phyloP scores from a whole-genome alignment of 2,113 vertebrate genomes.

The Grallaria varia region DNA sequence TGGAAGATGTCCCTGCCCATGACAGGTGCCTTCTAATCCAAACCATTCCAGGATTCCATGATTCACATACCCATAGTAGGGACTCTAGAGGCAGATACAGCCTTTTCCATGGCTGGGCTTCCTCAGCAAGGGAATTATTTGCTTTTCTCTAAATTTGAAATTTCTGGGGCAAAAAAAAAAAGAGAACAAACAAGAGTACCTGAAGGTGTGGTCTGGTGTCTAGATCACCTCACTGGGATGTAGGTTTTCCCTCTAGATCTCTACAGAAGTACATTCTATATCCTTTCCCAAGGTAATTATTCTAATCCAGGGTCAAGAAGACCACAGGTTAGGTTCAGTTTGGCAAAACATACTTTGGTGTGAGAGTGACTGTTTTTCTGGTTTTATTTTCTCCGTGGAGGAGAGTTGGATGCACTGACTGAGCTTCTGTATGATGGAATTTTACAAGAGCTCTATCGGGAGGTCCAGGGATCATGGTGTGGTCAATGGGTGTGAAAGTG shows the following conservation, averaged over 20 bases:
- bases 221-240: not conserved
- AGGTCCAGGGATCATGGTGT: not conserved
- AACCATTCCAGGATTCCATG: not conserved
- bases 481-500: not conserved
- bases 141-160: not conserved
- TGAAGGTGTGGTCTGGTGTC: fast-evolving
- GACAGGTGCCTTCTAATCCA: not conserved
- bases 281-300: not conserved
- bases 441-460: not conserved
- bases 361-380: not conserved
- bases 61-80: not conserved
- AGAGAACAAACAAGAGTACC: not conserved
- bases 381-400: not conserved
- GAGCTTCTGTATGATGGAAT: not conserved
- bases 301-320: not conserved
- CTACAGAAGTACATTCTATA: not conserved
- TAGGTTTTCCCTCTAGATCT: not conserved
- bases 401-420: not conserved
- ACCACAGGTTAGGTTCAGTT: not conserved
- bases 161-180: fast-evolving
- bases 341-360: not conserved
- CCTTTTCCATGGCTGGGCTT: not conserved
- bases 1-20: not conserved
- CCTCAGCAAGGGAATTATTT: not conserved
- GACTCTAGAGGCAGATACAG: not conserved